phyloP scores from a whole-genome alignment of 2,888 invertebrate species.

The Dryadula phaetusa region DNA sequence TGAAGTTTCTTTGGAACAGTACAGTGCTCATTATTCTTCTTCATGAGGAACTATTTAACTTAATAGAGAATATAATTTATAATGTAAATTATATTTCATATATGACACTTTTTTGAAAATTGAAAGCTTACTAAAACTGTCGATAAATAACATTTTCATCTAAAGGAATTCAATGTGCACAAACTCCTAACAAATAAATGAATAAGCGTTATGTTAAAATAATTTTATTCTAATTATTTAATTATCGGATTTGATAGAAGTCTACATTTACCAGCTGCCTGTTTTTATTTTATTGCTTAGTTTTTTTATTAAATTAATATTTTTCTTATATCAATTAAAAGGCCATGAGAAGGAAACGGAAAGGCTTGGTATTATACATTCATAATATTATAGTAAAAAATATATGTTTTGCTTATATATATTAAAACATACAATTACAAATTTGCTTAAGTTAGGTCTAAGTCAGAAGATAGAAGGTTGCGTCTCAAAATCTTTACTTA shows the following conservation, averaged over 20 bases:
- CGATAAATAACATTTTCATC: too few species aligned
- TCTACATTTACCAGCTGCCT: neutral
- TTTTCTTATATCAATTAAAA: neutral
- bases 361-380: neutral
- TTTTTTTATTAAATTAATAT: too few species aligned
- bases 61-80: neutral
- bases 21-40: conserved; percentile 1
- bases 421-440: neutral
- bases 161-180: too few species aligned
- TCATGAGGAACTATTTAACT: conserved; percentile 6
- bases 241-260: neutral
- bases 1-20: conserved; percentile 13
- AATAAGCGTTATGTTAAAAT: neutral
- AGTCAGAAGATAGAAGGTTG: too few species aligned
- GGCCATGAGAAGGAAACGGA: conserved; percentile 5
- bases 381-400: neutral
- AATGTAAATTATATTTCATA: neutral
- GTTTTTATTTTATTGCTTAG: conserved; percentile 2
- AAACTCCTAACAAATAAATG: neutral
- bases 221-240: neutral
- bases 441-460: neutral
- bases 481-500: too few species aligned
- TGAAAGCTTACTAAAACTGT: too few species aligned
- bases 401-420: neutral
- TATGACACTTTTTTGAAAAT: too few species aligned